Evolutionary conservation across 2,113 vertebrate genomes (phyloP).

Genomic region (Odobenus rosmarus): DNA sequence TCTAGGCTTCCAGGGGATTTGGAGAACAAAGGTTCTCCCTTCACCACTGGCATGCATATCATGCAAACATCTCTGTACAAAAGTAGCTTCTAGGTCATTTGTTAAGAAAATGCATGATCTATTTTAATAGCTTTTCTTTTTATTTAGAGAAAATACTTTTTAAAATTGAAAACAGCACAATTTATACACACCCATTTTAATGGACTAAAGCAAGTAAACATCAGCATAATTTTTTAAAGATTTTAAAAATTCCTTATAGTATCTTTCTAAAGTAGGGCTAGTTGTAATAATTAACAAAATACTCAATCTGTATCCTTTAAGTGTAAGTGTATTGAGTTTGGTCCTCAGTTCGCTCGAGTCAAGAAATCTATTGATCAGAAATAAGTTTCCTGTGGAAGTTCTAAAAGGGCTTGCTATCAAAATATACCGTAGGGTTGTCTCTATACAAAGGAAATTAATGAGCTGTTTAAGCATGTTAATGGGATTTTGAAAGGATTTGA

Average conservation of each 20-base stretch:
- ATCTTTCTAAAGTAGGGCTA: background rate
- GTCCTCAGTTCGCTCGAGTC: background rate
- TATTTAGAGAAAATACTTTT: background rate
- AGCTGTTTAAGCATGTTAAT: background rate
- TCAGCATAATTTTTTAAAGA: background rate
- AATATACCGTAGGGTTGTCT: background rate
- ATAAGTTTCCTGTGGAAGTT: background rate
- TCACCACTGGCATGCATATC: background rate
- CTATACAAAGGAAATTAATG: background rate
- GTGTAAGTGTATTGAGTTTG: background rate
- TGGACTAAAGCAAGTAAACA: background rate
- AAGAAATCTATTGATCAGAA: background rate
- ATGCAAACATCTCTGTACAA: background rate
- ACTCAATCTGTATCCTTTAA: background rate
- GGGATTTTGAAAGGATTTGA: background rate
- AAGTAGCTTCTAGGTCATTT: background rate
- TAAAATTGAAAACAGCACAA: background rate
- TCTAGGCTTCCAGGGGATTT: background rate
- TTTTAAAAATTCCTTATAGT: background rate
- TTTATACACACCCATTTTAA: background rate
- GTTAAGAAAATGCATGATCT: background rate
- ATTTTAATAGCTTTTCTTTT: constrained; percentile 17
- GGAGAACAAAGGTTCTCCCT: background rate
- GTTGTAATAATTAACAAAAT: background rate
- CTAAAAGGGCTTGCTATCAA: background rate